phyloP scores from a whole-genome alignment of 2,113 vertebrate genomes.

The Periophthalmus modestus region DNA sequence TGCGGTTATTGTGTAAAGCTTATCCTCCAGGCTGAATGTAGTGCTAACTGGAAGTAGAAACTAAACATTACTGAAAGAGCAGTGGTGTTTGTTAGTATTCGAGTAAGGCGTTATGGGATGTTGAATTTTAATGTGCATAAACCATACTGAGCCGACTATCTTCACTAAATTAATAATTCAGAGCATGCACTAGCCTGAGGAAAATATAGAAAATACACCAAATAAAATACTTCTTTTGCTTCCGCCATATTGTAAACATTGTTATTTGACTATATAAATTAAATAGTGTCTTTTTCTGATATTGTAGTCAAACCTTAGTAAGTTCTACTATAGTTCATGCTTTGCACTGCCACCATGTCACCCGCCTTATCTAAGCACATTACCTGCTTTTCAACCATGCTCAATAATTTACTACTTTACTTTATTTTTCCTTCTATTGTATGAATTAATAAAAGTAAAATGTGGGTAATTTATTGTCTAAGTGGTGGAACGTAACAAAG shows the following conservation, averaged over 20 bases:
- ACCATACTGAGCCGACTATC: not conserved
- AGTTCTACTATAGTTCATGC: too few species aligned
- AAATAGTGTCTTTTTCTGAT: too few species aligned
- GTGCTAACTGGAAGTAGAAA: not conserved
- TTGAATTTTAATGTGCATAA: not conserved
- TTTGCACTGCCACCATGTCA: too few species aligned
- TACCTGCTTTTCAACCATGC: too few species aligned
- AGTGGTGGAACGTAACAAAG: too few species aligned
- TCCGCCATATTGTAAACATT: not conserved
- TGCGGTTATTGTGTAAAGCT: not conserved
- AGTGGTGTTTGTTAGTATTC: not conserved
- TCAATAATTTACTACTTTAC: too few species aligned
- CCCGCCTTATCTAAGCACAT: too few species aligned
- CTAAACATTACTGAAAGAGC: not conserved
- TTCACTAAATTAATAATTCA: not conserved
- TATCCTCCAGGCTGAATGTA: too few species aligned
- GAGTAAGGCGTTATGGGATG: not conserved
- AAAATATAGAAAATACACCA: not conserved
- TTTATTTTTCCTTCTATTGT: too few species aligned
- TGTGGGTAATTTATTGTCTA: too few species aligned
- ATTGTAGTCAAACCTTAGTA: too few species aligned
- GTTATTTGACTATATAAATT: too few species aligned
- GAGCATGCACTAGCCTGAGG: not conserved
- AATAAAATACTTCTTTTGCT: not conserved
- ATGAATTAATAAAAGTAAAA: not conserved